Evolutionary conservation across 1,140 invertebrate genomes (phyloP), one percentile per base, ranked within the genome.

Genomic region (Platorchestia sp.): DNA sequence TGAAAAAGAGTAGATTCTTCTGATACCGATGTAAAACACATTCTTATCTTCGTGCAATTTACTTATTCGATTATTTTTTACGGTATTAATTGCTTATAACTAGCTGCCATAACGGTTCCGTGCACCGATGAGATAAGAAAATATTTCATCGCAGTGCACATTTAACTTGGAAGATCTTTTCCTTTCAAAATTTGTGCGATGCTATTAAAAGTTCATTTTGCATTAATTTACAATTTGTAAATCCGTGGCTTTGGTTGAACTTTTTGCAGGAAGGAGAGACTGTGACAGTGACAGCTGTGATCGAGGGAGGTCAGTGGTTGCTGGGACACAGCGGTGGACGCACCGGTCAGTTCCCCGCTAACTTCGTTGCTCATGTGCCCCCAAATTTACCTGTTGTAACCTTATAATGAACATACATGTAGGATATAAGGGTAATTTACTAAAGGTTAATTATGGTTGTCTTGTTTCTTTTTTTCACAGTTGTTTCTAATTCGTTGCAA

Each of bases 271-370:
- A 93, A 40, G 91, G 91, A n/a, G 44, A 42, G 40, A 40, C 45
- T 19, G 91, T 93, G 91, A 93, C 91, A 16, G 91, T 93, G 43
- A 93, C 91, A 3, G 91, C 43, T 10, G 40, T 93, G 43, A n/a
- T 93, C 41, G 91, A 93, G 45, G 91, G 91, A 3, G 91, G 91
- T 6, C 91, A 93, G 91, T 93, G 91, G 91, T 40, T 93, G 43
- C 45, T 93, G 40, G 91, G 91, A 42, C 43, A 93, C 43, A 45
- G 43, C 91, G 45, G 45, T 3, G 91, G 91, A 40, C 91, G 91
- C 44, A 44, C 91, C 19, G 91, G 91, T n/a, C 91, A 93, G 91
- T 93, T 93, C 36, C 91, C 91, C 27, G 91, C 91, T 0, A 93
- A 93, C 44, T 93, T 93, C 40, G 91, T 93, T 40, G 43, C 91